phyloP scores from a whole-genome alignment of 64 coral and sea anemone species.

The Dendronephthya gigantea region DNA sequence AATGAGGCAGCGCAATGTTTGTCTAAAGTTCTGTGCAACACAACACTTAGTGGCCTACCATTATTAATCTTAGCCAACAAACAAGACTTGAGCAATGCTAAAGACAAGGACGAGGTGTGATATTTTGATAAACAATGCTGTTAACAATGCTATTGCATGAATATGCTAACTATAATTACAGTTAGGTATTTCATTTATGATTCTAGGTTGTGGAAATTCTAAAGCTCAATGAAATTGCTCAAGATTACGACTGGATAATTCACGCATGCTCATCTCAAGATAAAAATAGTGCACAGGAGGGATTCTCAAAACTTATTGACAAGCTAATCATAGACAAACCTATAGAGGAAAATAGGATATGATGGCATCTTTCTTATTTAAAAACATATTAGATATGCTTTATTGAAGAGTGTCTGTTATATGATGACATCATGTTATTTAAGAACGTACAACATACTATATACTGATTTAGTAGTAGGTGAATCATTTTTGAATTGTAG shows the following conservation, averaged over 20 bases:
- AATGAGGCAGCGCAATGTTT: constrained; percentile 59
- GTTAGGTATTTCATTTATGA: not conserved
- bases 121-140: too few relatives aligned
- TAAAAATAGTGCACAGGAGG: constrained; percentile 17
- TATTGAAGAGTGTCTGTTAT: too few relatives aligned
- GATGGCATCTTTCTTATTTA: too few relatives aligned
- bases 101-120: constrained; percentile 52
- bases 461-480: too few relatives aligned
- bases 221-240: constrained; percentile 39
- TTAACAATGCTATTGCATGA: not conserved
- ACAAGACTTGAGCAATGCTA: constrained; percentile 46
- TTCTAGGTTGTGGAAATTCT: constrained; percentile 52
- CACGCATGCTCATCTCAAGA: constrained; percentile 46
- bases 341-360: constrained; percentile 45
- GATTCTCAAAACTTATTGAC: constrained; percentile 43
- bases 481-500: too few relatives aligned
- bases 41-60: constrained; percentile 56
- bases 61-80: constrained; percentile 81
- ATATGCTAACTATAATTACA: not conserved
- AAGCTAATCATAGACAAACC: constrained; percentile 18
- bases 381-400: too few relatives aligned
- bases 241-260: constrained; percentile 40
- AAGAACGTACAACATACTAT: too few relatives aligned
- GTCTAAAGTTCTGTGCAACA: constrained; percentile 50
- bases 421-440: too few relatives aligned